These are phyloP conservation scores for Rhynchophorus ferrugineus DNA, from an alignment of 1,140 invertebrate genomes.

Conservation along the genomic window DNA sequence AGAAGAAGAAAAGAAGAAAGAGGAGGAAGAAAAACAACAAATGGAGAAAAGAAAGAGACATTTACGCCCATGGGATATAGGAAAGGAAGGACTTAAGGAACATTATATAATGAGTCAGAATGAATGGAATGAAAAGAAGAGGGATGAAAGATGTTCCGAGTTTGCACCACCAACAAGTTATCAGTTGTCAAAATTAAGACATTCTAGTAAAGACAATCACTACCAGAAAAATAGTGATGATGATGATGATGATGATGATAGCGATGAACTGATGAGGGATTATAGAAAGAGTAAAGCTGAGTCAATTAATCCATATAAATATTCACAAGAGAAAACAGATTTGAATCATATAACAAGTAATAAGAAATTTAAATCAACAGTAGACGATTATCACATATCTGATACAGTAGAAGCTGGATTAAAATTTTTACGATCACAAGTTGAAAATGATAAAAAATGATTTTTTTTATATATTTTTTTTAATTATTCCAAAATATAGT, in stretches of 20 bases:
- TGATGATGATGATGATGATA: background rate
- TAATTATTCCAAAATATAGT: too few relatives aligned
- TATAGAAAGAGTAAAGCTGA: background rate
- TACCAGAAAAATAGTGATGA: background rate
- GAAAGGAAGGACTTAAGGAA: slow-evolving; percentile 51
- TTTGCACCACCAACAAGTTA: slow-evolving; percentile 54
- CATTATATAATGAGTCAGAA: slow-evolving; percentile 63
- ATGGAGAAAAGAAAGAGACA: slow-evolving; percentile 43
- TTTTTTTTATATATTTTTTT: too few relatives aligned
- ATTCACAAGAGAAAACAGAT: background rate
- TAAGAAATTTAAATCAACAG: background rate
- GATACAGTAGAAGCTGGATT: background rate
- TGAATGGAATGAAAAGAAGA: slow-evolving; percentile 70
- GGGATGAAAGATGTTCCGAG: slow-evolving; percentile 56
- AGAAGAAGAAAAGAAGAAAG: slow-evolving; percentile 38
- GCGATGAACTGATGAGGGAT: background rate
- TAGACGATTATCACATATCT: background rate
- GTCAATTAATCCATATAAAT: background rate
- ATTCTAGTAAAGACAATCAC: background rate
- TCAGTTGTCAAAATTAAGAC: slow-evolving; percentile 15
- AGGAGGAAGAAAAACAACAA: slow-evolving; percentile 29
- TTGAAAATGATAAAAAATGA: too few relatives aligned
- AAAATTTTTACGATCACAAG: background rate
- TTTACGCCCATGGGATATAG: slow-evolving; percentile 61
- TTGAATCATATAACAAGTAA: background rate